Evolutionary conservation across 2,113 vertebrate genomes (phyloP).

Genomic region (Polypterus senegalus): DNA sequence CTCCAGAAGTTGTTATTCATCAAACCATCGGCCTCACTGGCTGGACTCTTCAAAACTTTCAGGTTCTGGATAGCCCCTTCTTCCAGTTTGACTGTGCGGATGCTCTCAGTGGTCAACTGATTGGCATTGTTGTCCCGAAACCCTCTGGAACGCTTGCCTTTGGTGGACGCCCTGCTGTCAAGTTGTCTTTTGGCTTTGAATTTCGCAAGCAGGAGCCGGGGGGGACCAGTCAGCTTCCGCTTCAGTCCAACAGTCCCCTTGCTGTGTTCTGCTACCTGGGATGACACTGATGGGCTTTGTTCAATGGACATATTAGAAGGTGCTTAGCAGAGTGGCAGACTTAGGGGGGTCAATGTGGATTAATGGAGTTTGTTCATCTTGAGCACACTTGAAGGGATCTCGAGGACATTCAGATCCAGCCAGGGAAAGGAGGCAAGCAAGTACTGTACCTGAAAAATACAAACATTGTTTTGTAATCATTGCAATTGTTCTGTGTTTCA

Average conservation of each 20-base stretch:
- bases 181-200: slow-evolving; percentile 17
- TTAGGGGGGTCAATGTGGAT: too few relatives aligned
- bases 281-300: slow-evolving; percentile 2
- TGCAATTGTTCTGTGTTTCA: too few relatives aligned
- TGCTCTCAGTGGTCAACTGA: not conserved
- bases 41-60: not conserved
- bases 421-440: too few relatives aligned
- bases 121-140: slow-evolving; percentile 1
- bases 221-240: slow-evolving; percentile 33
- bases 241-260: slow-evolving; percentile 25
- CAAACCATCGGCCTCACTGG: not conserved
- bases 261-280: slow-evolving; percentile 6
- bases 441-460: too few relatives aligned
- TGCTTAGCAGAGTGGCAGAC: too few relatives aligned
- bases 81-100: slow-evolving; percentile 2
- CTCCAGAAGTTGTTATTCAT: not conserved
- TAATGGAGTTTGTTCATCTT: too few relatives aligned
- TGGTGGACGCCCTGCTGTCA: slow-evolving; percentile 14
- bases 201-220: slow-evolving; percentile 32
- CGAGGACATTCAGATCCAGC: too few relatives aligned
- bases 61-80: not conserved
- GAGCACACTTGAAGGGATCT: too few relatives aligned
- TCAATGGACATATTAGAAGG: slow-evolving; percentile 17
- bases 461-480: too few relatives aligned
- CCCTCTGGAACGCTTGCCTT: slow-evolving; percentile 11